Conservation (phyloP, 2,888 invertebrate genomes). For the Fissipunctia ypsillon region DNA sequence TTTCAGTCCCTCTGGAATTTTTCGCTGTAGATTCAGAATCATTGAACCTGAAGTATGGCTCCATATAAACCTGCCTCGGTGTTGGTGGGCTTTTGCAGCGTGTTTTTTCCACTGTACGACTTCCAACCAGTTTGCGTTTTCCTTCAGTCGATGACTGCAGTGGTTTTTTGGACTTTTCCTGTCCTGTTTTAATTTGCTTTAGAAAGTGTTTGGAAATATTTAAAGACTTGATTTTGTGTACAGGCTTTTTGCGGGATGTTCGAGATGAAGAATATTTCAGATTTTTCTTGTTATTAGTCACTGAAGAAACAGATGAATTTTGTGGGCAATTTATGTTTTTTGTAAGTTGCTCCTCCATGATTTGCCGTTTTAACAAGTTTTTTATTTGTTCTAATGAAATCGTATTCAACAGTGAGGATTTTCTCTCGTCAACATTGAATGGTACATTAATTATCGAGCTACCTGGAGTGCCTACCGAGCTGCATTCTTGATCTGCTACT, state of each 20-base stretch:
- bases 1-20: conserved; percentile 35
- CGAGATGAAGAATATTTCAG: conserved; percentile 52
- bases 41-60: conserved; percentile 48
- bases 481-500: conserved; percentile 86
- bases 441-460: conserved; percentile 86
- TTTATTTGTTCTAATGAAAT: conserved; percentile 85
- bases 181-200: conserved; percentile 58
- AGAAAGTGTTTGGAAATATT: conserved; percentile 82
- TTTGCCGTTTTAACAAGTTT: conserved; percentile 76
- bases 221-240: conserved; percentile 86
- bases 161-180: conserved; percentile 43
- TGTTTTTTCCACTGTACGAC: conserved; percentile 50
- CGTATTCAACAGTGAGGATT: conserved; percentile 71
- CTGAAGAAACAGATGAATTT: conserved; percentile 33
- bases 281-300: conserved; percentile 34
- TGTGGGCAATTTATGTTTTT: conserved; percentile 43
- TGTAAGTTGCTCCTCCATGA: conserved; percentile 70
- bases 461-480: conserved; percentile 85
- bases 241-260: conserved; percentile 71
- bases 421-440: conserved; percentile 74
- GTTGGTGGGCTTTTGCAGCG: conserved; percentile 77
- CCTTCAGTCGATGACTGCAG: conserved; percentile 70
- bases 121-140: conserved; percentile 47
- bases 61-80: conserved; percentile 65
- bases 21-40: conserved; percentile 54